Evolutionary conservation across 2,113 vertebrate genomes (phyloP).

Genomic region (Penelope pileata): DNA sequence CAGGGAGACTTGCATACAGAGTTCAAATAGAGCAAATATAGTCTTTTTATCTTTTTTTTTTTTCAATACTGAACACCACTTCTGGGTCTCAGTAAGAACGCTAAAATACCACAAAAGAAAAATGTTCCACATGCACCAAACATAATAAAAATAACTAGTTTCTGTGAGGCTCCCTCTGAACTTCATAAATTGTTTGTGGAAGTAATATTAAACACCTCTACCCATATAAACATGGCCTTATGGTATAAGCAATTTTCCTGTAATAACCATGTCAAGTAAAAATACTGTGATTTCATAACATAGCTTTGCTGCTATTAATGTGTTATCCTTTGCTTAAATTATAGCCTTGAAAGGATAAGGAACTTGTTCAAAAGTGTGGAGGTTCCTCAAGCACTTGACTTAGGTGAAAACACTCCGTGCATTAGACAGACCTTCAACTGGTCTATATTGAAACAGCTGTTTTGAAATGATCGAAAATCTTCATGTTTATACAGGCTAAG

Average conservation of each 20-base stretch:
- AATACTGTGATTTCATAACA: not conserved
- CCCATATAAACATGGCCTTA: not conserved
- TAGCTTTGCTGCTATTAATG: not conserved
- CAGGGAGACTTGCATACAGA: not conserved
- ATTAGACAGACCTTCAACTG: not conserved
- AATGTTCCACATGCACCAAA: not conserved
- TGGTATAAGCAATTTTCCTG: constrained; percentile 4
- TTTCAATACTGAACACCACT: not conserved
- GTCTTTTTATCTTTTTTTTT: not conserved
- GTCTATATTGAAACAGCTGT: not conserved
- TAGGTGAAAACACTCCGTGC: not conserved
- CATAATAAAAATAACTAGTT: constrained; percentile 20
- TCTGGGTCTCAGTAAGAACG: not conserved
- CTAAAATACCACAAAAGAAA: constrained; percentile 10
- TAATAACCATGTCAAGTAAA: constrained; percentile 33
- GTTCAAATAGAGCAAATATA: not conserved
- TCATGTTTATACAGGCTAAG: not conserved
- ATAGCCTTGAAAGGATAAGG: not conserved
- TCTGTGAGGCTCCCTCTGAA: not conserved
- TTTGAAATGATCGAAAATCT: not conserved
- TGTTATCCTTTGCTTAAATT: not conserved
- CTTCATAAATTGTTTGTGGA: not conserved
- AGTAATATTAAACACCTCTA: constrained; percentile 13
- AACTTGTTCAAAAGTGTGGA: not conserved
- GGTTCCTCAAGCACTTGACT: not conserved